These are phyloP conservation scores for Chrysaora quinquecirrha DNA, from an alignment of 30 jellyfish, hydroid and myxozoan genomes.

Conservation along the genomic window DNA sequence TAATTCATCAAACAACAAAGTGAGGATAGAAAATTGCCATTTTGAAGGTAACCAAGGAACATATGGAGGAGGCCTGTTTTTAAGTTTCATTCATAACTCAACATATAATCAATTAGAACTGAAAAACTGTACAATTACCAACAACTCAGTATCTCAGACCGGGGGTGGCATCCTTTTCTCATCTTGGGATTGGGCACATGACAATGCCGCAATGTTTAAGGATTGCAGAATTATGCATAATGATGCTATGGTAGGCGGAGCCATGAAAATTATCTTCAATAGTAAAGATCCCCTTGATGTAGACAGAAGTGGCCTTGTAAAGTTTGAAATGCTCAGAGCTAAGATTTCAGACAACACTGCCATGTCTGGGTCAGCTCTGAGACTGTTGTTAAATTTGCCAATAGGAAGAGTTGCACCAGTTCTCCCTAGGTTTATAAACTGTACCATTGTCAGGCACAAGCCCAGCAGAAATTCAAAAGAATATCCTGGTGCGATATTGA, in stretches of 20 bases:
- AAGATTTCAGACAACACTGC: constrained; percentile 45
- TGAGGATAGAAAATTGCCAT: constrained; percentile 16
- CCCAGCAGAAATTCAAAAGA: constrained; percentile 63
- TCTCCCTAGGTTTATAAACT: constrained; percentile 35
- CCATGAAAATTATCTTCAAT: constrained; percentile 52
- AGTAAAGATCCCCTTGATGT: constrained; percentile 43
- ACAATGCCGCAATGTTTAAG: neutral
- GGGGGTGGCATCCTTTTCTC: constrained; percentile 68
- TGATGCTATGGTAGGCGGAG: constrained; percentile 78
- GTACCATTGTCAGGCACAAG: constrained; percentile 24
- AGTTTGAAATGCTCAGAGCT: constrained; percentile 41
- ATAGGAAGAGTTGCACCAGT: constrained; percentile 28
- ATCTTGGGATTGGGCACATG: constrained; percentile 72
- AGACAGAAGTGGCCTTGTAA: constrained; percentile 32
- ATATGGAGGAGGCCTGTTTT: constrained; percentile 73
- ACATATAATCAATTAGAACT: constrained; percentile 13
- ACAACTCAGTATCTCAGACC: constrained; percentile 52
- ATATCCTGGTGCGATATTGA: constrained; percentile 66
- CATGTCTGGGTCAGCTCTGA: constrained; percentile 68
- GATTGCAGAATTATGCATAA: constrained; percentile 25
- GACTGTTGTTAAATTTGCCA: constrained; percentile 56
- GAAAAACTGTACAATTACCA: constrained; percentile 17
- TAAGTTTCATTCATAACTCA: constrained; percentile 60
- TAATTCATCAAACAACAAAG: constrained; percentile 34
- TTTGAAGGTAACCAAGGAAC: constrained; percentile 59